These are phyloP conservation scores for Drosophila lacteicornis DNA, from an alignment of 1,140 invertebrate species.

Conservation along the genomic window DNA sequence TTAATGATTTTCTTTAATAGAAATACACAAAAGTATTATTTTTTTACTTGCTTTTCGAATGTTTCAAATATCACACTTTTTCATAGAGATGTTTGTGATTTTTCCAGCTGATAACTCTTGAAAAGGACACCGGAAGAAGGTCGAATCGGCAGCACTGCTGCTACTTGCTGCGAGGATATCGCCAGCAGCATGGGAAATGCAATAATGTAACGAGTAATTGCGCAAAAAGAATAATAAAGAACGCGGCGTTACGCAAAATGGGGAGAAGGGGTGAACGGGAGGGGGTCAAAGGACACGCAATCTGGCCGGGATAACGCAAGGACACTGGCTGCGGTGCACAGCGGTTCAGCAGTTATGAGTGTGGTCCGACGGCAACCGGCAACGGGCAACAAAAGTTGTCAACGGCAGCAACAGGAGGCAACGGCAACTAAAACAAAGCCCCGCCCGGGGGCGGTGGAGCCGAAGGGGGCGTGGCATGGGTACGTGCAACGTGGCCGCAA, in stretches of 20 bases:
- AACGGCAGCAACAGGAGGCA: constrained; percentile 67
- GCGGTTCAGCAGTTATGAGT: constrained; percentile 57
- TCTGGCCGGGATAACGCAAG: constrained; percentile 72
- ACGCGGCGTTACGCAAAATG: constrained; percentile 67
- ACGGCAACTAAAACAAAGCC: constrained; percentile 70
- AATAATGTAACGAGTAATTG: constrained; percentile 83
- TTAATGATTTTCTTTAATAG: not conserved
- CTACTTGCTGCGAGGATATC: constrained; percentile 58
- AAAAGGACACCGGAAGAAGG: not conserved
- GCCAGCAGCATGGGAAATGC: constrained; percentile 70
- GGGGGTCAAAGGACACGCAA: constrained; percentile 61
- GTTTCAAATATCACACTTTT: not conserved
- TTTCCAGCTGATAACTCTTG: not conserved
- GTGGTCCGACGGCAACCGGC: constrained; percentile 22
- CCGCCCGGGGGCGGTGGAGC: constrained; percentile 28
- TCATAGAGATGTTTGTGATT: not conserved
- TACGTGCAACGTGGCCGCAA: constrained; percentile 76
- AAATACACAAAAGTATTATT: not conserved
- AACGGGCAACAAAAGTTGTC: constrained; percentile 73
- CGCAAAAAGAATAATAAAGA: constrained; percentile 79
- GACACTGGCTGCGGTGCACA: constrained; percentile 23
- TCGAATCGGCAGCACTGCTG: not conserved
- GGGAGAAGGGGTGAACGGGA: not conserved
- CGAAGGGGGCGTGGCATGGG: constrained; percentile 24
- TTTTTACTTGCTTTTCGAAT: not conserved